These are phyloP conservation scores for Aurelia coerulea DNA, from an alignment of 30 jellyfish, hydroid and myxozoan genomes.

Conservation along the genomic window DNA sequence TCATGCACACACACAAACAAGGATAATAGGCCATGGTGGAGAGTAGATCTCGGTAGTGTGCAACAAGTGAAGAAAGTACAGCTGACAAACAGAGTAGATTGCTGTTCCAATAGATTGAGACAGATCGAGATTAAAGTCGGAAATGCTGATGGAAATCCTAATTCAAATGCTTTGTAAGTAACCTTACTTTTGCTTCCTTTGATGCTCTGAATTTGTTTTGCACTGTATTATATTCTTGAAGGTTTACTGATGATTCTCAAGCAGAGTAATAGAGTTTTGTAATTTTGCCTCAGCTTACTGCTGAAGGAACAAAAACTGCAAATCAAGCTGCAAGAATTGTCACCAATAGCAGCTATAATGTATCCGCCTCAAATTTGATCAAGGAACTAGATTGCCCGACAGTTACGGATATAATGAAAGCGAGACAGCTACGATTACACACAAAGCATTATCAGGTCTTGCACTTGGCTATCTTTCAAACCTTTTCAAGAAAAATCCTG, in stretches of 20 bases:
- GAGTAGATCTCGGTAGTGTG: constrained; percentile 62
- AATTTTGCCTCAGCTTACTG: too few relatives aligned
- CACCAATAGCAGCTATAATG: too few relatives aligned
- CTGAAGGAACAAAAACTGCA: too few relatives aligned
- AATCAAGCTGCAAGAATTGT: too few relatives aligned
- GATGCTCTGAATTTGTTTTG: background rate
- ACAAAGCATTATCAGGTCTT: too few relatives aligned
- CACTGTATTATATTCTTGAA: background rate
- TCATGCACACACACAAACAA: constrained; percentile 65
- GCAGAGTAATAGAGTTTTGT: background rate
- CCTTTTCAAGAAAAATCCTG: too few relatives aligned
- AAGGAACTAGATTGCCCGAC: too few relatives aligned
- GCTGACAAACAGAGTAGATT: constrained; percentile 58
- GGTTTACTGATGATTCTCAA: background rate
- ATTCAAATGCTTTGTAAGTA: constrained; percentile 41
- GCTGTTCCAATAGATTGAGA: constrained; percentile 42
- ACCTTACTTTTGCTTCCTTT: background rate
- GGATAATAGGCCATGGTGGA: constrained; percentile 72
- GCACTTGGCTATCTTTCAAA: too few relatives aligned
- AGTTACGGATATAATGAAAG: too few relatives aligned
- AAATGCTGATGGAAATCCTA: constrained; percentile 33
- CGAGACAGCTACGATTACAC: too few relatives aligned
- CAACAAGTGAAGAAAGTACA: constrained; percentile 36
- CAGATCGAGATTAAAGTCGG: constrained; percentile 54
- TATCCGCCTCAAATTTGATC: too few relatives aligned